Percentiles rank a stretch among this genome's conserved stretches.
Evolutionary conservation across 2,113 vertebrate genomes (phyloP).

Genomic region (Pelobates fuscus): DNA sequence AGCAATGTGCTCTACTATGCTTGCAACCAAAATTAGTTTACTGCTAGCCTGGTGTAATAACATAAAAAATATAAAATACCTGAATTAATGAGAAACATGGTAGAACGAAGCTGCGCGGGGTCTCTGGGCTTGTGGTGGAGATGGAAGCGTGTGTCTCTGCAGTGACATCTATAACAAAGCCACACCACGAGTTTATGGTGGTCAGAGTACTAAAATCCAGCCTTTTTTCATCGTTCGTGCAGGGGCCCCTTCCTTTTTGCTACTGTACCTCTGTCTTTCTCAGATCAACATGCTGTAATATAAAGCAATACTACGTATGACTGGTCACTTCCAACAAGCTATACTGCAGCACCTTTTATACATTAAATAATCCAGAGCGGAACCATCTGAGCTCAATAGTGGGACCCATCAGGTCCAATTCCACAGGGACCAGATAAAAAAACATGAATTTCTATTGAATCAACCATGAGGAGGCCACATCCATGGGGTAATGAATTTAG

Average conservation of each 20-base stretch:
- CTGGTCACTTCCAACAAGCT: neutral
- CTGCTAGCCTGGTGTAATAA: too few species aligned
- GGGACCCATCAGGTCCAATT: too few species aligned
- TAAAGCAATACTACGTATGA: neutral
- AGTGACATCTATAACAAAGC: conserved; percentile 3
- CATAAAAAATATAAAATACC: neutral
- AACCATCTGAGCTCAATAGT: too few species aligned
- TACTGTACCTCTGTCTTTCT: neutral
- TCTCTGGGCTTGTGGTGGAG: neutral
- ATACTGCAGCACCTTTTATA: too few species aligned
- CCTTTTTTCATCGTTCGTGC: neutral
- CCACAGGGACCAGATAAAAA: too few species aligned
- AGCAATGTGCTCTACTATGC: too few species aligned
- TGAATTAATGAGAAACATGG: conserved; percentile 3
- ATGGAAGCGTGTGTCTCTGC: neutral
- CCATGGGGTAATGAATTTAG: too few species aligned
- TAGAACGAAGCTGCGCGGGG: neutral
- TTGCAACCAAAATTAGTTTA: too few species aligned
- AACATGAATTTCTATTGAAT: too few species aligned
- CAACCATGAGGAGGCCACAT: too few species aligned
- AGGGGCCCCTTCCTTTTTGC: neutral
- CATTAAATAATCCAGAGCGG: too few species aligned
- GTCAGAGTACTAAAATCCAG: neutral
- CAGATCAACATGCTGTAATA: conserved; percentile 2
- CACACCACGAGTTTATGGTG: neutral